Percentiles rank a stretch among this genome's conserved stretches.
Evolutionary conservation across 1,140 invertebrate species (phyloP).

Genomic region (Nasonia longicornis): DNA sequence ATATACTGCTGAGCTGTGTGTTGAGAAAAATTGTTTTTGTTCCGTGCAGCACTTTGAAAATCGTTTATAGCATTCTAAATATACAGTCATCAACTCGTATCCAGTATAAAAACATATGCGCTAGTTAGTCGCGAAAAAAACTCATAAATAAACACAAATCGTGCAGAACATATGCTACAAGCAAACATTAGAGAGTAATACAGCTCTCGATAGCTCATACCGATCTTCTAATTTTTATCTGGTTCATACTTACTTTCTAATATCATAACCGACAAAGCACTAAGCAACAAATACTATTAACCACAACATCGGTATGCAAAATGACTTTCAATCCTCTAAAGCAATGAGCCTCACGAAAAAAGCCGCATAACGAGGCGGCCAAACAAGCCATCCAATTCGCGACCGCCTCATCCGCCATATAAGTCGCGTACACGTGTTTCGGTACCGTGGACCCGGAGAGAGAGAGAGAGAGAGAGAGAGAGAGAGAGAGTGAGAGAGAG

Average conservation of each 20-base stretch:
- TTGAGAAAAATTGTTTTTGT: neutral
- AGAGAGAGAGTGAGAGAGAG: neutral
- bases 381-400: neutral
- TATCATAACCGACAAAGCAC: too few relatives aligned
- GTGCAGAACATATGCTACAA: neutral
- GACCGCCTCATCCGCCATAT: slow-evolving; percentile 1
- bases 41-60: neutral
- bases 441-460: neutral
- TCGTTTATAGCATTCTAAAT: neutral
- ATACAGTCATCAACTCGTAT: neutral
- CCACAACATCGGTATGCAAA: too few relatives aligned
- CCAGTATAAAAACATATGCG: neutral
- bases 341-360: neutral
- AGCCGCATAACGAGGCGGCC: neutral
- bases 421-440: slow-evolving; percentile 23
- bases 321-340: neutral
- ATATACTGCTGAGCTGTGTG: neutral
- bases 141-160: neutral
- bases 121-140: neutral
- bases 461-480: too few relatives aligned
- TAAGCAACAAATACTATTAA: too few relatives aligned
- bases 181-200: neutral
- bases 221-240: neutral
- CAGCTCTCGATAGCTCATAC: neutral
- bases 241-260: too few relatives aligned